phyloP scores from a whole-genome alignment of 2,797 vertebrate species.

The Glyptemys insculpta region DNA sequence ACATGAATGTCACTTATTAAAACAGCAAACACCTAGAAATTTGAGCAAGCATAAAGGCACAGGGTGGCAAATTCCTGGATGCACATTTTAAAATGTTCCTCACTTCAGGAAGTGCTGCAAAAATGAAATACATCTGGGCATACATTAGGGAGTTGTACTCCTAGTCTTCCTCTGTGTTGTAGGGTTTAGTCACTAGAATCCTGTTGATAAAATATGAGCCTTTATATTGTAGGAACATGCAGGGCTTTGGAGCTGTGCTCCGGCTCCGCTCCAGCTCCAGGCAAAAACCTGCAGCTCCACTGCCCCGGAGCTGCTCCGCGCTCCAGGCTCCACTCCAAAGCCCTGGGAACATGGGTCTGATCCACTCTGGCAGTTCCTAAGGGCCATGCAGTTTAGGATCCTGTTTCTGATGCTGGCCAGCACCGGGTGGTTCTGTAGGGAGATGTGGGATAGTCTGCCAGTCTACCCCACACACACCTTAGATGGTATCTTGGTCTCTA shows the following conservation, averaged over 20 bases:
- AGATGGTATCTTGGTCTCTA: neutral
- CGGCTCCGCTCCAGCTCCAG: too few relatives aligned
- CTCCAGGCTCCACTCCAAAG: too few relatives aligned
- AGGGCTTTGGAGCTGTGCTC: too few relatives aligned
- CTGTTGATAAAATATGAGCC: neutral
- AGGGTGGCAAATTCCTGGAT: fast-evolving
- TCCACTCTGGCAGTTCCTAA: neutral
- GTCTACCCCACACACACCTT: neutral
- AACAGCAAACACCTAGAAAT: neutral
- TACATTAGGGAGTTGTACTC: neutral
- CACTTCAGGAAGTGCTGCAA: neutral
- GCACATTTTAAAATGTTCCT: fast-evolving
- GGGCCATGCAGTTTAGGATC: neutral
- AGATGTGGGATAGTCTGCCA: neutral
- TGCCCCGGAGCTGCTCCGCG: too few relatives aligned
- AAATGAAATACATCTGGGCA: neutral
- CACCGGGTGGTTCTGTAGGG: neutral
- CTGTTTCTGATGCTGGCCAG: neutral
- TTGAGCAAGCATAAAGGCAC: neutral
- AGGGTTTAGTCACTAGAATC: neutral
- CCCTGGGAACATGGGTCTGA: neutral
- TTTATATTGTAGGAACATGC: neutral
- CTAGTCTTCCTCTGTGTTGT: neutral
- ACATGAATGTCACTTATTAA: neutral
- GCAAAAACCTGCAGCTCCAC: too few relatives aligned